Evolutionary conservation across 2,797 vertebrate species (phyloP).

Genomic region (Bradypodion ventrale): DNA sequence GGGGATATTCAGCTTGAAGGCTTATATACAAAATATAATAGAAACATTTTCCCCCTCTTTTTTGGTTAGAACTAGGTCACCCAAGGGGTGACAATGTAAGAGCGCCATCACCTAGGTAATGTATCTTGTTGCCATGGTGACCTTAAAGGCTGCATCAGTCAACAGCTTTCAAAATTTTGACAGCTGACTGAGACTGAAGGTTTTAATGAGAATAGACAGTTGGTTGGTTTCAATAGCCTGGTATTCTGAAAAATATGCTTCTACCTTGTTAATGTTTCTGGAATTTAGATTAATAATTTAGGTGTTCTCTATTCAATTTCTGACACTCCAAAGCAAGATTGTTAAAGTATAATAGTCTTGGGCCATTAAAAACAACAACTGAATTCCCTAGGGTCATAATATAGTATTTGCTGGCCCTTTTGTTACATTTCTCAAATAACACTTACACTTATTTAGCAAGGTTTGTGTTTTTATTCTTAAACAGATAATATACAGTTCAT

Average conservation of each 20-base stretch:
- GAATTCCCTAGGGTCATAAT: background rate
- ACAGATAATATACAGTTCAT: background rate
- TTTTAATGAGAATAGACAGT: conserved; percentile 66
- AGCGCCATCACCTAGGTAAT: conserved; percentile 56
- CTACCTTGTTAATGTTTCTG: conserved; percentile 4
- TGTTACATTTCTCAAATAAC: background rate
- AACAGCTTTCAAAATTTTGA: conserved; percentile 64
- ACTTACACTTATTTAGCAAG: background rate
- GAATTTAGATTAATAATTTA: background rate
- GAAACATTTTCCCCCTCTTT: conserved; percentile 43
- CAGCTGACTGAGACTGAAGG: conserved; percentile 61
- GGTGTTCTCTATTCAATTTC: background rate
- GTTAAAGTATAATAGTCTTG: conserved; percentile 6
- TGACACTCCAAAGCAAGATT: conserved; percentile 14
- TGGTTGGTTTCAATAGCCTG: conserved; percentile 39
- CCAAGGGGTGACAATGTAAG: conserved; percentile 57
- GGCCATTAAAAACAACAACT: background rate
- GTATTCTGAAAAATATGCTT: conserved; percentile 50
- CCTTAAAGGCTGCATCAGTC: conserved; percentile 58
- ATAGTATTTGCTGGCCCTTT: conserved; percentile 6
- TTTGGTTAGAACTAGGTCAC: conserved; percentile 59
- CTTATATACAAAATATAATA: conserved; percentile 23
- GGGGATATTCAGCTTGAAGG: conserved; percentile 36
- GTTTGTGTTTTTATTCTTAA: background rate
- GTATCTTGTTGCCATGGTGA: conserved; percentile 74